phyloP scores from a whole-genome alignment of 2,888 invertebrate genomes.

The Drosophila rubida region DNA sequence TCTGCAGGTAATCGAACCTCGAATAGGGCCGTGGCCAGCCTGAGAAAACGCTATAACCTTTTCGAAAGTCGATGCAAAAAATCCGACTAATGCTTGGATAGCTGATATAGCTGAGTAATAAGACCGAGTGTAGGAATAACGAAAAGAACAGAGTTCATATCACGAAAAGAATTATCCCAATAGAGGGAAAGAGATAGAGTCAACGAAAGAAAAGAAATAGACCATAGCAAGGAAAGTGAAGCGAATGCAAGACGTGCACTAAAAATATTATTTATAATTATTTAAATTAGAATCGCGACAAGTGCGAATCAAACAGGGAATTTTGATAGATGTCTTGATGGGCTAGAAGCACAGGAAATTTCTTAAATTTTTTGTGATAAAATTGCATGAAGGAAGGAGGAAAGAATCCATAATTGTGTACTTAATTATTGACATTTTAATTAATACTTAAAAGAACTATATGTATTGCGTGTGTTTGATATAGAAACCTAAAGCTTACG shows the following conservation, averaged over 20 bases:
- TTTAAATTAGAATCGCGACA: constrained; percentile 33
- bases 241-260: not conserved
- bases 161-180: constrained; percentile 46
- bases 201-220: constrained; percentile 41
- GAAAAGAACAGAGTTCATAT: constrained; percentile 62
- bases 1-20: constrained; percentile 59
- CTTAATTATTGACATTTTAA: constrained; percentile 58
- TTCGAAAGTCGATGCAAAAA: constrained; percentile 47
- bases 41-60: constrained; percentile 52
- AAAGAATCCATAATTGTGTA: constrained; percentile 62
- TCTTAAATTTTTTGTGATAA: constrained; percentile 60
- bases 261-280: constrained; percentile 4
- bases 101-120: constrained; percentile 13
- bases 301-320: constrained; percentile 68
- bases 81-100: constrained; percentile 43
- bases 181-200: constrained; percentile 1
- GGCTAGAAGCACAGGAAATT: constrained; percentile 41
- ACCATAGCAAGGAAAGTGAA: constrained; percentile 1
- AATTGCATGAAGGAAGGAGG: constrained; percentile 23
- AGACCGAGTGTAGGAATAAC: constrained; percentile 6
- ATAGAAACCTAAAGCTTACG: constrained; percentile 37
- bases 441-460: constrained; percentile 36
- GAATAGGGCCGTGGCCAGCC: constrained; percentile 66
- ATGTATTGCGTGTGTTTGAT: constrained; percentile 33
- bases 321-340: constrained; percentile 39